Base-by-base conservation (phyloP, 2,797 vertebrate genomes). In the Merluccius polli region DNA sequence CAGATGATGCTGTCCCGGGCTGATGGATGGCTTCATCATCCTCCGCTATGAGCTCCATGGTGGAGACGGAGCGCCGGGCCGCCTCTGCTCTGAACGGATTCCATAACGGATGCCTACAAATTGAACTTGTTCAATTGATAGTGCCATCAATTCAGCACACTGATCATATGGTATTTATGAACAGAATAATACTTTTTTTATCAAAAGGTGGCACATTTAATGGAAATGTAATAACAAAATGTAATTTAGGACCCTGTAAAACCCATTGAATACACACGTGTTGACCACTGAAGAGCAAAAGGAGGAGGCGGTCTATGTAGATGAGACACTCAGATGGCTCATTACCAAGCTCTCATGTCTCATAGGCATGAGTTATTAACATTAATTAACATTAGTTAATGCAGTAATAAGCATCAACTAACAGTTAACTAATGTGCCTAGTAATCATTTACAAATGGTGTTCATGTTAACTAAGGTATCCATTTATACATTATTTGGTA, bases 1-100 rank as follows among this genome's bases (percentile, higher is more conserved):
- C 84, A 88, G 84, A 86, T 85, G 89, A 48, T 7, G 44, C 44
- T 21, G 44, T 89, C 86, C 85, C 77, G 75, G 78, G 82, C 81
- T 90, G 91, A 91, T 90, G 86, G 90, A 91, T 92, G 82, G 84
- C 90, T 89, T 90, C 87, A 90, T 91, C 86, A 85, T 75, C 83
- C 83, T 15, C 5, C 1, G 52, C 21, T n/a, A 59, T 16, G 52
- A 59, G 52, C 52, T 59, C 21, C 52, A 59, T 16, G 52, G 52
- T 59, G 52, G 52, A 24, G 52, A 24, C 52, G n/a, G 6, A 59
- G 52, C 8, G 10, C 21, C 52, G 10, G 52, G 21, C 52, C 1
- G 8, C 52, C 52, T 59, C 52, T 24, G 52, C n/a, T 59, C 52
- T 59, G 21, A 24, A 59, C 2, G 52, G 52, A 11, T 59, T 59